These are phyloP conservation scores for Rana temporaria DNA, from an alignment of 2,113 vertebrate species.

Conservation along the genomic window DNA sequence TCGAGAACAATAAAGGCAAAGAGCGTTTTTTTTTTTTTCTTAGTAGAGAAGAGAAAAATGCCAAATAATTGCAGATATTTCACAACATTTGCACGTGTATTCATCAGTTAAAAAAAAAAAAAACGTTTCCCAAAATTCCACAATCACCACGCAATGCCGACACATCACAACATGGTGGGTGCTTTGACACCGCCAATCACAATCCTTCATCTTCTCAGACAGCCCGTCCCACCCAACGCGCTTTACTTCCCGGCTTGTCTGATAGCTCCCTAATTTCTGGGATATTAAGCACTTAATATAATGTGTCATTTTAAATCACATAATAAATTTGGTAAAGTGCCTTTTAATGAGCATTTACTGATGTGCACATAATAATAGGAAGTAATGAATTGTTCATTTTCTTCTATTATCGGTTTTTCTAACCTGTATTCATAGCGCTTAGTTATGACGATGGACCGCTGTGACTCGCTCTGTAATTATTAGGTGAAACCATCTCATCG, in stretches of 20 bases:
- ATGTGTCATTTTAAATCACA: slow-evolving; percentile 82
- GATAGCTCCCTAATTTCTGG: slow-evolving; percentile 84
- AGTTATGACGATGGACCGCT: too few species aligned
- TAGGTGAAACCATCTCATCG: too few species aligned
- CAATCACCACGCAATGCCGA: neutral
- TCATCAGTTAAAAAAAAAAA: too few species aligned
- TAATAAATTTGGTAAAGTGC: slow-evolving; percentile 81
- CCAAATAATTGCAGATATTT: too few species aligned
- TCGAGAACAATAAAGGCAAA: too few species aligned
- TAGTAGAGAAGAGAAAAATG: too few species aligned
- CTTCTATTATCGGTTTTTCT: neutral
- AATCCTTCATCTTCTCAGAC: neutral
- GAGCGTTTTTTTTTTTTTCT: too few species aligned
- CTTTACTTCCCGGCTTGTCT: slow-evolving; percentile 72
- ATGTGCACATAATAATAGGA: slow-evolving; percentile 75
- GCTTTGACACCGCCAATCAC: neutral
- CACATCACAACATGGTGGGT: neutral
- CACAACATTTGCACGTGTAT: too few species aligned
- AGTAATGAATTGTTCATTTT: slow-evolving; percentile 55
- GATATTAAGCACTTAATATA: slow-evolving; percentile 86
- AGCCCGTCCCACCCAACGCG: neutral
- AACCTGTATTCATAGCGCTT: too few species aligned
- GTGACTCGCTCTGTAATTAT: too few species aligned
- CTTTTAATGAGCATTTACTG: slow-evolving; percentile 85
- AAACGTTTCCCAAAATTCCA: too few species aligned